Evolutionary conservation across 2,888 invertebrate species (phyloP).

Genomic region (Lapara coniferarum): DNA sequence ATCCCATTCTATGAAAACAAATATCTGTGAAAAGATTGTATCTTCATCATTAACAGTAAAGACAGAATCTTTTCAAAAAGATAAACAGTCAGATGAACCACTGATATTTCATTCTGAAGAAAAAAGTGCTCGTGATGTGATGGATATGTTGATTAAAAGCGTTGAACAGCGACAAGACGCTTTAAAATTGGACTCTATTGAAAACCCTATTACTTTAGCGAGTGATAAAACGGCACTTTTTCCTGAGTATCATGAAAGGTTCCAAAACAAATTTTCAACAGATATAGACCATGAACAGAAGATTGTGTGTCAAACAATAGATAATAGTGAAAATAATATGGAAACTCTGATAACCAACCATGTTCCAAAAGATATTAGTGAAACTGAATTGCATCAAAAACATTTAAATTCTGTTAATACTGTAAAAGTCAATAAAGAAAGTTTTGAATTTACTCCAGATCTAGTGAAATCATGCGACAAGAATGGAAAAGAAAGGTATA

Average conservation of each 20-base stretch:
- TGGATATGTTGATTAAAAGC: conserved; percentile 52
- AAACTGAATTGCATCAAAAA: conserved; percentile 55
- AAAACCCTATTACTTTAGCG: conserved; percentile 44
- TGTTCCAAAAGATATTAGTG: conserved; percentile 58
- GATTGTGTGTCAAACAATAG: conserved; percentile 14
- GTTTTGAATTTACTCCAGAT: conserved; percentile 49
- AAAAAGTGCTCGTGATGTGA: conserved; percentile 51
- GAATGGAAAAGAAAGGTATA: conserved; percentile 58
- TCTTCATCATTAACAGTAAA: conserved; percentile 15
- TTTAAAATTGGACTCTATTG: conserved; percentile 55
- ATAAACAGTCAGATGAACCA: not conserved
- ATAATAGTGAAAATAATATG: conserved; percentile 49
- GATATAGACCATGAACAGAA: conserved; percentile 40
- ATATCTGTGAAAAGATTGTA: not conserved
- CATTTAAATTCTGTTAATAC: conserved; percentile 56
- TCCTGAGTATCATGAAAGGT: conserved; percentile 52
- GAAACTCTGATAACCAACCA: conserved; percentile 51
- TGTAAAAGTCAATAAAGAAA: conserved; percentile 55
- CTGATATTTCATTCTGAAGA: conserved; percentile 39
- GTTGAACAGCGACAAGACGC: conserved; percentile 50
- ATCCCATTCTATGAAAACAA: not conserved
- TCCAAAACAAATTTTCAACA: conserved; percentile 49
- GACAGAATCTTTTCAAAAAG: not conserved
- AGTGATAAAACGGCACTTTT: conserved; percentile 51
- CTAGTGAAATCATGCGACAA: conserved; percentile 53